A percentile compares a stretch with the other conserved stretches of the same genome.
Evolutionary conservation across 1,140 invertebrate species (phyloP).

Genomic region (Carposina sasakii): DNA sequence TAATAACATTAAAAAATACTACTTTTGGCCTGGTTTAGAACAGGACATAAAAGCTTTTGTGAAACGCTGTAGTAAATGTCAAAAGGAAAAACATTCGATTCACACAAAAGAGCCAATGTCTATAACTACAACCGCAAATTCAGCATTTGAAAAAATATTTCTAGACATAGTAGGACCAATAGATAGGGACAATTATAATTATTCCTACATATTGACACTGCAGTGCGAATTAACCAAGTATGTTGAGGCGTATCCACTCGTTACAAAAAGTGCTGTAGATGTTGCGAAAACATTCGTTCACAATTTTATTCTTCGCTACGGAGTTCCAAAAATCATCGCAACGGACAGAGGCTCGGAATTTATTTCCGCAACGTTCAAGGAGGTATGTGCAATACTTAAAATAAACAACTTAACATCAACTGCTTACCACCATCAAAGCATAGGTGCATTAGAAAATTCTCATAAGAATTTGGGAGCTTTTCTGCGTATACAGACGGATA

Average conservation of each 20-base stretch:
- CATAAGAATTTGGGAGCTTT: slow-evolving; percentile 12
- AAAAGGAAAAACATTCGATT: slow-evolving; percentile 15
- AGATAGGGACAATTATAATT: slow-evolving; percentile 11
- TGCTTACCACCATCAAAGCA: slow-evolving; percentile 1
- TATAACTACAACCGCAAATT: slow-evolving; percentile 13
- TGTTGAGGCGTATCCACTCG: slow-evolving; percentile 17
- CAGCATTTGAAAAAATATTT: slow-evolving; percentile 15
- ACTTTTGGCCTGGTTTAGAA: slow-evolving; percentile 3
- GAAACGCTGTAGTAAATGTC: slow-evolving; percentile 14
- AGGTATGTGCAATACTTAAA: slow-evolving; percentile 17
- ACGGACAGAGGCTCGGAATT: slow-evolving; percentile 18
- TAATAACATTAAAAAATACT: slow-evolving; percentile 15
- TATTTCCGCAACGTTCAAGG: slow-evolving; percentile 6
- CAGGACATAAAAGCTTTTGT: slow-evolving; percentile 15
- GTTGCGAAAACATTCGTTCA: slow-evolving; percentile 11
- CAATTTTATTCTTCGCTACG: slow-evolving; percentile 13
- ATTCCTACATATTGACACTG: slow-evolving; percentile 8
- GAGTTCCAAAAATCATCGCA: slow-evolving; percentile 5
- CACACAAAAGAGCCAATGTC: slow-evolving; percentile 10
- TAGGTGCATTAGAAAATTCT: not conserved
- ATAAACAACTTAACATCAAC: slow-evolving; percentile 13
- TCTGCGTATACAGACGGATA: slow-evolving; percentile 9
- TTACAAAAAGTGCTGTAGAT: slow-evolving; percentile 10
- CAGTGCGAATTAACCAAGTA: slow-evolving; percentile 18
- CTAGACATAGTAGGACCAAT: slow-evolving; percentile 18